Base-by-base conservation (phyloP, 37 sponge, comb jelly and placozoan genomes). In the Chondrilla cf. caribensis region DNA sequence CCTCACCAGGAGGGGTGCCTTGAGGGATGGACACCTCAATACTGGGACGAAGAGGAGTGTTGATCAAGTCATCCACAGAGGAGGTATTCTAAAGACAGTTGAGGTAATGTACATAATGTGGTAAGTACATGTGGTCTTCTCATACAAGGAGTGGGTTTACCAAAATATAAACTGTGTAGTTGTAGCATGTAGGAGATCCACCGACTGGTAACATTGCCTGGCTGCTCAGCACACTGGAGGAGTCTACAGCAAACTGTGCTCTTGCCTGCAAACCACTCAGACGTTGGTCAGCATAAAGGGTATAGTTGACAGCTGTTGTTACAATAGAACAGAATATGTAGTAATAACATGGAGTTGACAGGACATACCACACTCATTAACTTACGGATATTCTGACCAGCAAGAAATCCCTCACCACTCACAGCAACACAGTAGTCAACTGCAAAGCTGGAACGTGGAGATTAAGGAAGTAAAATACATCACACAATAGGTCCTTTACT, bases 11-110 rank as follows among this genome's bases (percentile, higher is more conserved):
- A 41, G 6, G 19, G 25, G 21, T 43, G 5, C 41, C 44, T 40
- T 39, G 76, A 7, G 76, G 76, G 76, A 73, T 39, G 7, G 43
- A 40, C 76, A 73, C 76, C 24, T 73, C 76, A 37, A 73, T 43
- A 2, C 38, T 37, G 40, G 76, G 76, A 73, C 44, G 41, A 39
- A 73, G 41, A 25, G 76, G 76, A 7, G 25, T 9, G 15, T 15
- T 6, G 15, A n/a, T 32, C 25, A 73, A 2, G 0, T 73, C 76
- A 2, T 55, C n/a, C n/a, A n/a, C n/a, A n/a, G n/a, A n/a, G n/a
- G n/a, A n/a, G n/a, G n/a, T n/a, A n/a, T n/a, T n/a, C n/a, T n/a
- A 47, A 47, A 47, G 51, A 47, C 11, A 47, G 51, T 47, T 47
- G 51, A 14, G 51, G 9, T 14, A 47, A 47, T 14, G 51, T 47